These are phyloP conservation scores for Brachyopa scutellaris DNA, from an alignment of 2,888 invertebrate genomes.

Conservation along the genomic window DNA sequence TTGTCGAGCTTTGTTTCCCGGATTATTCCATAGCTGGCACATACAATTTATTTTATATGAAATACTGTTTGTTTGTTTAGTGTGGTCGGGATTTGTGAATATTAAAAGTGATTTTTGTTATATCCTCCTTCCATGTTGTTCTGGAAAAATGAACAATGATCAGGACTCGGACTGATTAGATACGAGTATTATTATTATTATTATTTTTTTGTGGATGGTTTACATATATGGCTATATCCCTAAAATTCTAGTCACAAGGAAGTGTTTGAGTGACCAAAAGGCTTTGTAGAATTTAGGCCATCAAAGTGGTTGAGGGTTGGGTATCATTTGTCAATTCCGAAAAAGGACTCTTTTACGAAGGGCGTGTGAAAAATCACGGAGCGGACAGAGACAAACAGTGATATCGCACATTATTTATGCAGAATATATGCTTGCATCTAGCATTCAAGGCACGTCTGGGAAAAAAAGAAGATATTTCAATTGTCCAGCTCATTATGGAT, in stretches of 20 bases:
- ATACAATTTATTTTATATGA: conserved; percentile 39
- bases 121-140: neutral
- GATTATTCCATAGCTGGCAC: conserved; percentile 9
- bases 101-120: conserved; percentile 29
- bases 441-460: conserved; percentile 49
- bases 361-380: neutral
- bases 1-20: neutral
- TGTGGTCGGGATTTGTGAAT: conserved; percentile 39
- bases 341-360: too few species aligned
- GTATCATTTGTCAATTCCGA: conserved; percentile 20
- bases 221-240: neutral
- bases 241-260: conserved; percentile 50
- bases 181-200: neutral
- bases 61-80: conserved; percentile 4
- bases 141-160: neutral
- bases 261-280: conserved; percentile 31
- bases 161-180: conserved; percentile 36
- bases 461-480: conserved; percentile 54
- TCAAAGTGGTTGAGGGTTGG: conserved; percentile 13
- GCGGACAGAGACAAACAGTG: conserved; percentile 51
- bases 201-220: neutral
- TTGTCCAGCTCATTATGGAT: conserved; percentile 36
- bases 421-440: conserved; percentile 30
- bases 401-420: conserved; percentile 51
- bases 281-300: conserved; percentile 25